Conservation (phyloP, 1,140 invertebrate species). For the Triops longicaudatus region DNA sequence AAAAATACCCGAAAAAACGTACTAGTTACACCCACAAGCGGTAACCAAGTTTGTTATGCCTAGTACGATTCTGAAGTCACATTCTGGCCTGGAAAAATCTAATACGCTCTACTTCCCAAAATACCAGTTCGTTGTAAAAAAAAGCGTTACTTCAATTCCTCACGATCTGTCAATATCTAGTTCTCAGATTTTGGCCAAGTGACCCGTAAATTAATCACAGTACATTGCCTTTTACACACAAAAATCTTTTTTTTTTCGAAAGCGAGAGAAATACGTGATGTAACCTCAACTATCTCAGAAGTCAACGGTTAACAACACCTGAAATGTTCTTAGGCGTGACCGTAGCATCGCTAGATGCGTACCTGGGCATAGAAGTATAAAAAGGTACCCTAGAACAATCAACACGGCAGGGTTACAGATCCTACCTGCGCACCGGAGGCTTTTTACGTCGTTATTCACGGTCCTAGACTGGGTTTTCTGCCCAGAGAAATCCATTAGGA, state of each 20-base stretch:
- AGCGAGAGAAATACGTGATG: not conserved
- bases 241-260: not conserved
- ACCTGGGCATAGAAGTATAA: not conserved
- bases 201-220: no score
- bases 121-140: not conserved
- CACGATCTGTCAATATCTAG: not conserved
- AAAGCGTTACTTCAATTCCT: not conserved
- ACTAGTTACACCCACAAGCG: not conserved
- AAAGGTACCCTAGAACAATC: conserved; percentile 6
- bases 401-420: not conserved
- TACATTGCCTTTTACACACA: no score
- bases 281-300: not conserved
- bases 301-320: not conserved
- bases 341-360: not conserved
- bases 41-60: not conserved
- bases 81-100: not conserved
- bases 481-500: not conserved
- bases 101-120: not conserved
- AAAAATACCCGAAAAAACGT: not conserved
- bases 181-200: no score
- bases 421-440: not conserved
- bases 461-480: not conserved
- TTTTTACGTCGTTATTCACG: not conserved
- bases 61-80: not conserved
- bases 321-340: not conserved